phyloP scores from a whole-genome alignment of 2,888 invertebrate genomes.

The Tiliacea aurago region DNA sequence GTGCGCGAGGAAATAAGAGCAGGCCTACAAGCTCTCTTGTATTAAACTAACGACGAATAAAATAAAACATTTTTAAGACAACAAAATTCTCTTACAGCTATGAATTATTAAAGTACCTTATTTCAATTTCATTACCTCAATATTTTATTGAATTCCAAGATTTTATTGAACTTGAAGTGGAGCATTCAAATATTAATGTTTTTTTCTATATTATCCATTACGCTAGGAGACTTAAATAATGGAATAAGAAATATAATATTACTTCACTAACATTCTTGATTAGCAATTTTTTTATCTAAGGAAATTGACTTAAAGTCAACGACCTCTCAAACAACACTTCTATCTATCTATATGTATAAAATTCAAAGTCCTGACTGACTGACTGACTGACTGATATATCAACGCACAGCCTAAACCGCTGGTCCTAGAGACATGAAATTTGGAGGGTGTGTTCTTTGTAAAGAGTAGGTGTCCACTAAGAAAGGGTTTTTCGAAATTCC shows the following conservation, averaged over 20 bases:
- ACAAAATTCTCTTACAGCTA: constrained; percentile 34
- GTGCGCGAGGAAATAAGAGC: too few relatives aligned
- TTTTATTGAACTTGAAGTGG: constrained; percentile 43
- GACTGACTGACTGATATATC: too few relatives aligned
- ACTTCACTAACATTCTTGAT: constrained; percentile 7
- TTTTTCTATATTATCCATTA: constrained; percentile 38
- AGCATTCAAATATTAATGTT: constrained; percentile 51
- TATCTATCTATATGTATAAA: too few relatives aligned
- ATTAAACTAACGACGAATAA: constrained; percentile 22
- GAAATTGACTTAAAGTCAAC: background rate
- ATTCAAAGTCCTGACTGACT: too few relatives aligned
- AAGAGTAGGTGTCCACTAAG: too few relatives aligned
- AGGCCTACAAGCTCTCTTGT: constrained; percentile 44
- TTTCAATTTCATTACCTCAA: constrained; percentile 50
- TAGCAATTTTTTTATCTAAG: background rate
- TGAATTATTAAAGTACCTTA: constrained; percentile 49
- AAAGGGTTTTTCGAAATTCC: too few relatives aligned
- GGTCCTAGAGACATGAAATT: too few relatives aligned
- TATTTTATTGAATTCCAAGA: constrained; percentile 51
- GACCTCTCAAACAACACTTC: background rate
- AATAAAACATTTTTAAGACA: constrained; percentile 25
- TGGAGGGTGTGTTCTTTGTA: too few relatives aligned
- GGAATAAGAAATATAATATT: background rate
- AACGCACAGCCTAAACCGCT: too few relatives aligned
- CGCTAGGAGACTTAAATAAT: constrained; percentile 6